phyloP scores from a whole-genome alignment of 2,113 vertebrate genomes.

The Trematocara stigmaticum region DNA sequence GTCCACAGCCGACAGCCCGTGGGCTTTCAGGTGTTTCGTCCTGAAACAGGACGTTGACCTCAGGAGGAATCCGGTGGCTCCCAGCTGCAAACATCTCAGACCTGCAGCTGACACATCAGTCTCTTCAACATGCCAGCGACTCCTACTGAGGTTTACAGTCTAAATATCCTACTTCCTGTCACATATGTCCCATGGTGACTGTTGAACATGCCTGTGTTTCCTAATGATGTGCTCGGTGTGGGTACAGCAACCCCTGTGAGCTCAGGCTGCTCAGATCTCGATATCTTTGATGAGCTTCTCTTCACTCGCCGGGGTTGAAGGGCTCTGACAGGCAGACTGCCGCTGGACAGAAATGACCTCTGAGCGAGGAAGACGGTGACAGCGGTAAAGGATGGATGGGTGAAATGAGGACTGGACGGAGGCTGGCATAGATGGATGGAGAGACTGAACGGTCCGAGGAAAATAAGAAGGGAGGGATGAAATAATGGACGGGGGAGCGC shows the following conservation, averaged over 20 bases:
- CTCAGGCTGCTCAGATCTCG: not conserved
- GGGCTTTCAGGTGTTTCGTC: not conserved
- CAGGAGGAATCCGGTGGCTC: not conserved
- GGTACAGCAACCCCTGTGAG: not conserved
- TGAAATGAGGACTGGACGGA: conserved; percentile 20
- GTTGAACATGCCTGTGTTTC: not conserved
- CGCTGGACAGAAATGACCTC: conserved; percentile 16
- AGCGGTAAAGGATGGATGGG: conserved; percentile 6
- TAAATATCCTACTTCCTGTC: not conserved
- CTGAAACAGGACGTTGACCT: not conserved
- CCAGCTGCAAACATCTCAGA: not conserved
- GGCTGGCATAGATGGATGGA: conserved; percentile 19
- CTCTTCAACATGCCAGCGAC: not conserved
- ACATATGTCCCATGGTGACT: not conserved
- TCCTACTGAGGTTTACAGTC: not conserved
- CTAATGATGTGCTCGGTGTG: not conserved
- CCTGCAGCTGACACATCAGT: not conserved
- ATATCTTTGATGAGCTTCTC: not conserved
- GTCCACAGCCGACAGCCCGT: not conserved
- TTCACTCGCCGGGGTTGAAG: not conserved
- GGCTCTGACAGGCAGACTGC: not conserved
- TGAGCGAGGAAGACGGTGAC: not conserved
- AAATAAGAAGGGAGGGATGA: conserved; percentile 17
- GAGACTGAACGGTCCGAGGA: not conserved
- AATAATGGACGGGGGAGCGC: conserved; percentile 31